phyloP scores from a whole-genome alignment of 2,888 invertebrate genomes.

The Thysanoteuthis rhombus region DNA sequence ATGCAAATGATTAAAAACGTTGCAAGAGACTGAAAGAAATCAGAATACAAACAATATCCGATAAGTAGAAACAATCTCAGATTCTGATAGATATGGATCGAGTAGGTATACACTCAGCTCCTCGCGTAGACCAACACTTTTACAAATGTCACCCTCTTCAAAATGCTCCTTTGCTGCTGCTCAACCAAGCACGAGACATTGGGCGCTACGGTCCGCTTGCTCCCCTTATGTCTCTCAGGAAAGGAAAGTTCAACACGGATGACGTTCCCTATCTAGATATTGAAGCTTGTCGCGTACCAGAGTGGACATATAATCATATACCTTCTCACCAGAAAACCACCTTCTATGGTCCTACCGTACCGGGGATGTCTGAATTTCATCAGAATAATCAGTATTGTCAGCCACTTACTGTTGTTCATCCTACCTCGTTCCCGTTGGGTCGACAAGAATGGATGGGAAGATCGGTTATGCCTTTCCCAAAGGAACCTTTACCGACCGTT shows the following conservation, averaged over 20 bases:
- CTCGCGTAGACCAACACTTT: not conserved
- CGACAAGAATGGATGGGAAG: not conserved
- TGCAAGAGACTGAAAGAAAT: not conserved
- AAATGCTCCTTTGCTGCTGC: not conserved
- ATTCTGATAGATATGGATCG: not conserved
- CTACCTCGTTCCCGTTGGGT: not conserved
- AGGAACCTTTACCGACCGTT: not conserved
- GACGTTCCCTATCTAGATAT: not conserved
- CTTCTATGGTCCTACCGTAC: not conserved
- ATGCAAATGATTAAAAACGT: not conserved
- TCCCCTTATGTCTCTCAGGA: not conserved
- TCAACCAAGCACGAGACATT: not conserved
- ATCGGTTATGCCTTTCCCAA: not conserved
- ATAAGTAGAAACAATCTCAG: not conserved
- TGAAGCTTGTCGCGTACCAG: not conserved
- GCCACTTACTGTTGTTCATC: not conserved
- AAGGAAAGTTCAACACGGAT: not conserved
- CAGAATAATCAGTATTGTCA: not conserved
- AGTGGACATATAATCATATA: not conserved
- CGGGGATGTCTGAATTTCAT: not conserved
- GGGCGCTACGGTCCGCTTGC: not conserved
- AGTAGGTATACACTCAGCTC: not conserved
- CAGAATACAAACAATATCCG: not conserved
- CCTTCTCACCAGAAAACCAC: not conserved
- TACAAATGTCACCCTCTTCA: not conserved